Percentiles rank a stretch among this genome's conserved stretches.
phyloP scores from a whole-genome alignment of 1,140 invertebrate species.

The Mercenaria mercenaria region DNA sequence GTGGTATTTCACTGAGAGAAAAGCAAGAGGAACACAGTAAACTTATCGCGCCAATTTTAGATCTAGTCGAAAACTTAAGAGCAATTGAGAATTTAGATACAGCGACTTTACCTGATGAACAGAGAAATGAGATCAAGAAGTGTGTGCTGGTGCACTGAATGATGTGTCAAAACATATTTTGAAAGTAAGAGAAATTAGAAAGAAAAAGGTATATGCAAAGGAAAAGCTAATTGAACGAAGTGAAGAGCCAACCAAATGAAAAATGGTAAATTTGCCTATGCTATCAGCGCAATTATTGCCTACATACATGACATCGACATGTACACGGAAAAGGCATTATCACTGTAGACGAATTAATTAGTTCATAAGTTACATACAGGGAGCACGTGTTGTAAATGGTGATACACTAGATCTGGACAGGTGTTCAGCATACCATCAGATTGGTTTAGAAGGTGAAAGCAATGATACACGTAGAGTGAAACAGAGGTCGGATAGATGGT shows the following conservation, averaged over 20 bases:
- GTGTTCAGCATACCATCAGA: too few relatives aligned
- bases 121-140: background rate
- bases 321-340: too few relatives aligned
- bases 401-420: too few relatives aligned
- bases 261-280: conserved; percentile 12
- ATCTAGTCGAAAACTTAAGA: too few relatives aligned
- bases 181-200: background rate
- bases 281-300: conserved; percentile 58
- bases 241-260: background rate
- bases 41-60: too few relatives aligned
- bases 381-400: too few relatives aligned
- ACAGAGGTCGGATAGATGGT: background rate
- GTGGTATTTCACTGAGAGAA: background rate
- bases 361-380: too few relatives aligned
- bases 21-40: background rate
- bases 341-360: too few relatives aligned
- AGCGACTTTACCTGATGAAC: background rate
- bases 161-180: background rate
- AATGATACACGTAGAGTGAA: background rate
- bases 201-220: conserved; percentile 35
- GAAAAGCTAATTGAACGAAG: conserved; percentile 13
- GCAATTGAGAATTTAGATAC: background rate
- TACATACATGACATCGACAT: conserved; percentile 63
- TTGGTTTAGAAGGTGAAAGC: background rate
- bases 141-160: background rate